Evolutionary conservation across 2,113 vertebrate species (phyloP).

Genomic region (Gambusia affinis): DNA sequence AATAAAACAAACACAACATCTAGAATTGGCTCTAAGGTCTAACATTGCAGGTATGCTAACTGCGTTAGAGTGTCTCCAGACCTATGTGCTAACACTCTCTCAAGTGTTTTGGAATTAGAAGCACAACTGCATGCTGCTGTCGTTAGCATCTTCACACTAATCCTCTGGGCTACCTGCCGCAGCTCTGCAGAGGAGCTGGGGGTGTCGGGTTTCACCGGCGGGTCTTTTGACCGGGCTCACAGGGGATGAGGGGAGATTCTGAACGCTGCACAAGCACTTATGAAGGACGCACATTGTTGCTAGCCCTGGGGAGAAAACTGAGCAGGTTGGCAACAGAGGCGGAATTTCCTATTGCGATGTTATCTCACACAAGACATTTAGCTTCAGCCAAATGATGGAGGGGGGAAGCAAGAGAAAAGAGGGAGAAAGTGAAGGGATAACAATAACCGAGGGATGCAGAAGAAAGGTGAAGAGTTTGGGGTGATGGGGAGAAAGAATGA

Average conservation of each 20-base stretch:
- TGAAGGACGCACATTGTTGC: conserved; percentile 78
- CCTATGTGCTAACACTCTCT: not conserved
- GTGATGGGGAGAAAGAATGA: not conserved
- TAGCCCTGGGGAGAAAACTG: conserved; percentile 72
- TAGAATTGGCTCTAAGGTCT: not conserved
- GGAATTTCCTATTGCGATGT: conserved; percentile 79
- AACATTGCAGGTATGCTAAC: not conserved
- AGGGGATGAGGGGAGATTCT: conserved; percentile 60
- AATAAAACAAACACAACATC: not conserved
- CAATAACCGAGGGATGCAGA: conserved; percentile 1
- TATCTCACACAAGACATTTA: conserved; percentile 78
- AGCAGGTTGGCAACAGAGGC: conserved; percentile 75
- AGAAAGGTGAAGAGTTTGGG: conserved; percentile 4
- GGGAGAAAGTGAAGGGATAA: not conserved
- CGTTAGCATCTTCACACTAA: conserved; percentile 43
- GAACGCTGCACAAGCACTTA: conserved; percentile 58
- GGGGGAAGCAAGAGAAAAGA: conserved; percentile 4
- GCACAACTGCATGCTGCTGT: not conserved
- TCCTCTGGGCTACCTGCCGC: conserved; percentile 41
- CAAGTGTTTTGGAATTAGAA: not conserved
- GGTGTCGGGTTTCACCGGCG: conserved; percentile 63
- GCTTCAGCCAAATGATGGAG: conserved; percentile 63
- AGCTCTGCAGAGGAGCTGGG: conserved; percentile 28
- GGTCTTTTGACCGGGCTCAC: conserved; percentile 61
- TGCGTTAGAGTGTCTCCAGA: no score